Evolutionary conservation across 1,140 invertebrate genomes (phyloP), one percentile per base, ranked within the genome.

Genomic region (Babylonia areolata): DNA sequence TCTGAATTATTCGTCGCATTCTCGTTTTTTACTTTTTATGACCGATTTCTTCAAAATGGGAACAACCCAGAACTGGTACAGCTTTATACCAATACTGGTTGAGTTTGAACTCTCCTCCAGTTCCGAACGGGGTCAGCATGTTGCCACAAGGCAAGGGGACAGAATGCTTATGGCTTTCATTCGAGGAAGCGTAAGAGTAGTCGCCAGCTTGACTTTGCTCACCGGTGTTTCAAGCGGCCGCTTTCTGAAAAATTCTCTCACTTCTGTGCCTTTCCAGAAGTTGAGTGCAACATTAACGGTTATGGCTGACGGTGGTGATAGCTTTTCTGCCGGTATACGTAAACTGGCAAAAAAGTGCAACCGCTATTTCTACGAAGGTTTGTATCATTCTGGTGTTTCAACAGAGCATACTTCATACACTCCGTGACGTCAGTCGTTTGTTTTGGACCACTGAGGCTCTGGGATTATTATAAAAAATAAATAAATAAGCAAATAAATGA

Each of bases 261-360:
- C 33, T 73, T 73, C 20, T 73, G 6, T 73, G 71, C 35, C 17
- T 11, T 37, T 28, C 20, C 37, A 39, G 37, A 35, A 6, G 23
- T 37, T 15, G 9, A 23, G 15, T 5, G 37, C 33, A 28, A 40
- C 35, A 42, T 2, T 0, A 82, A 69, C 23, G n/a, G n/a, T n/a
- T 28, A 82, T 69, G 81, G 51, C 54, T 64, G 58, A 64, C 28
- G 58, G 58, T 64, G 58, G 58, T n/a, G 81, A 82, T 39, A 39
- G 2, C 9, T 82, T 82, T 15, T 37, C 51, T 35, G 28, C 12
- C 28, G 46, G 81, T 28, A 39, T 71, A 31, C n/a, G 51, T 17
- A 82, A 28, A 31, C 33, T 87, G 0, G 86, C 81, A 58, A 80
- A 84, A 42, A 87, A 54, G 77, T 81, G 83, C 46, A 87, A 87